A percentile compares a stretch with the other conserved stretches of the same genome.
Evolutionary conservation across 2,797 vertebrate genomes (phyloP).

Genomic region (Hybognathus amarus): DNA sequence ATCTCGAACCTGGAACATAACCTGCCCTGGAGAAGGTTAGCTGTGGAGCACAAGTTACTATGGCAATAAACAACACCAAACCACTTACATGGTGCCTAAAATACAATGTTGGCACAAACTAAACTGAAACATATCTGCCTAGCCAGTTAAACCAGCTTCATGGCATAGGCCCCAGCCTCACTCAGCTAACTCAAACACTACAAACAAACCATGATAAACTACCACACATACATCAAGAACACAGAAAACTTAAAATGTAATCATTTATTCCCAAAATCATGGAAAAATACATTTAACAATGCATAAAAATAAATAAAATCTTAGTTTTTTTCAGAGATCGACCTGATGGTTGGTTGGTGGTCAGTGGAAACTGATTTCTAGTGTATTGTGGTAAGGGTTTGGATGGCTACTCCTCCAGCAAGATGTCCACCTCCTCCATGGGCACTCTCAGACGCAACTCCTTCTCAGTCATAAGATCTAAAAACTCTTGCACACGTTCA

Average conservation of each 20-base stretch:
- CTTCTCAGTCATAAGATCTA: slow-evolving; percentile 86
- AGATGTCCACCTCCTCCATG: slow-evolving; percentile 83
- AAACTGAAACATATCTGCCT: too few species aligned
- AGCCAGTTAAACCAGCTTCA: too few species aligned
- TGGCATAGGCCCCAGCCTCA: neutral
- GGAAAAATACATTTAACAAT: slow-evolving; percentile 2
- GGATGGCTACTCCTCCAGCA: slow-evolving; percentile 78
- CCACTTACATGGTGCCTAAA: too few species aligned
- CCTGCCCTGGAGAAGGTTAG: too few species aligned
- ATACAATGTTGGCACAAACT: too few species aligned
- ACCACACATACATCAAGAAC: neutral
- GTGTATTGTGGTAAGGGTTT: slow-evolving; percentile 19
- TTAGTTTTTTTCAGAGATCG: neutral
- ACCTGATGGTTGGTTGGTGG: neutral
- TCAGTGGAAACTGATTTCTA: neutral
- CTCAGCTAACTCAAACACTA: neutral
- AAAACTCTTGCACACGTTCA: slow-evolving; percentile 78
- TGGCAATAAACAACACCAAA: too few species aligned
- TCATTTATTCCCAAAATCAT: slow-evolving; percentile 29
- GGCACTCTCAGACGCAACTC: slow-evolving; percentile 83
- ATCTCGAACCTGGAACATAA: too few species aligned
- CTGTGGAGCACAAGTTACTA: too few species aligned
- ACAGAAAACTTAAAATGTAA: neutral
- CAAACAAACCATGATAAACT: neutral
- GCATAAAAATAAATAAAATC: slow-evolving; percentile 31